phyloP scores from a whole-genome alignment of 2,888 invertebrate species.

The Ischnura elegans region DNA sequence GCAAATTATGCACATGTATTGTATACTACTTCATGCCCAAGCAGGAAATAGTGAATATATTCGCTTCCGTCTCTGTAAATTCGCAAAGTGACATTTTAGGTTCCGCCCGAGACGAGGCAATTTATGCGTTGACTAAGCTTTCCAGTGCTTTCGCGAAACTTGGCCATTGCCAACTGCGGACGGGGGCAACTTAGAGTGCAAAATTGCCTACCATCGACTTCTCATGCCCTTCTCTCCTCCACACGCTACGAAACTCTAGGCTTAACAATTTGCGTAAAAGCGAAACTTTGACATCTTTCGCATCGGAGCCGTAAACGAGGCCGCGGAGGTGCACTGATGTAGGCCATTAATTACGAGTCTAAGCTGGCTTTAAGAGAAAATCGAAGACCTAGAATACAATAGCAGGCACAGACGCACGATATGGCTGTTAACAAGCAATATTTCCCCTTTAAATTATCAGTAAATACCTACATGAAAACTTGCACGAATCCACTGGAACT shows the following conservation, averaged over 20 bases:
- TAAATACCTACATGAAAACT: too few relatives aligned
- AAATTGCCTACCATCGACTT: background rate
- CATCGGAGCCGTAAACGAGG: background rate
- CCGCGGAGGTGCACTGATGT: background rate
- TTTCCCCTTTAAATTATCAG: too few relatives aligned
- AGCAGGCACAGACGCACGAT: background rate
- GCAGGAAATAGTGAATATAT: background rate
- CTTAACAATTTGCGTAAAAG: background rate
- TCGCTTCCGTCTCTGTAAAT: background rate
- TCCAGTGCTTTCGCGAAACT: background rate
- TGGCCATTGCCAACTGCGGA: background rate
- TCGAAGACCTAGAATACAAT: background rate
- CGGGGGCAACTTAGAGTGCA: background rate
- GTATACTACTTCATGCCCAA: too few relatives aligned
- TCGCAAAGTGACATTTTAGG: background rate
- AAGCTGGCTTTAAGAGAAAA: background rate
- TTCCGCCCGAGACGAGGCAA: background rate
- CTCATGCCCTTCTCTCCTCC: background rate
- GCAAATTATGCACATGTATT: too few relatives aligned
- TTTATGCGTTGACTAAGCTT: background rate
- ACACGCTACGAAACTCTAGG: background rate
- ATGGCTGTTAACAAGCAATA: background rate
- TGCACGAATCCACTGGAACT: too few relatives aligned
- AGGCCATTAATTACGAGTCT: background rate
- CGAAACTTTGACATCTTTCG: background rate